Base-by-base conservation (phyloP, 2,888 invertebrate species). In the Chrysina gloriosa region DNA sequence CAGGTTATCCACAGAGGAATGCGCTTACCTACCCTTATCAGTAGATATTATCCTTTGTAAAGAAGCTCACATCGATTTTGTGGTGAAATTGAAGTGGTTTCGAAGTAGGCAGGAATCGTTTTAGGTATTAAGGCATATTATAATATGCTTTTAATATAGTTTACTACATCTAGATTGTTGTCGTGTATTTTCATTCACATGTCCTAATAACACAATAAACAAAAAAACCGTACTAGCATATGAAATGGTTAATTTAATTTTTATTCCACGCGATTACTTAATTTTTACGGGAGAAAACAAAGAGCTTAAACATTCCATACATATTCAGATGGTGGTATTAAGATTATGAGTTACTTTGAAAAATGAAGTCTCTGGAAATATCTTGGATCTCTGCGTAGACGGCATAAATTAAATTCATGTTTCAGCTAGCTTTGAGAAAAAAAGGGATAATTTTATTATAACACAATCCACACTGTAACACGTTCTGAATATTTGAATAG, bases 391-490 rank as follows among this genome's bases (percentile, higher is more conserved):
- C 42, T 14, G 16, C 31, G 14, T 7, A 27, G 31, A 52, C 42
- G 9, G 58, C 42, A 61, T 61, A 61, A 61, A 61, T 61, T 61
- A 61, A 61, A 61, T 16, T 45, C 58, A 14, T 42, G 42, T 45
- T 45, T 42, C 42, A 61, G 42, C 29, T 39, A 21, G 56, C 25
- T 42, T 31, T 27, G 25, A 16, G 16, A 19, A 61, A 61, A 61
- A 61, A 42, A 61, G 58, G 58, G 58, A 61, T 61, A 61, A 61
- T 61, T 61, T 61, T 61, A 61, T 61, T 61, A 61, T 42, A 61
- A 61, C 58, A 61, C 58, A 61, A 61, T 61, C 58, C 42, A 61
- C 58, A 61, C 58, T 61, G 42, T 61, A 61, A 61, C 42, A 61
- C 42, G 58, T 42, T 61, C 58, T 61, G 58, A 61, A 61, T 61